Base-by-base conservation (phyloP, 2,888 invertebrate genomes). In the Anorthoa munda region DNA sequence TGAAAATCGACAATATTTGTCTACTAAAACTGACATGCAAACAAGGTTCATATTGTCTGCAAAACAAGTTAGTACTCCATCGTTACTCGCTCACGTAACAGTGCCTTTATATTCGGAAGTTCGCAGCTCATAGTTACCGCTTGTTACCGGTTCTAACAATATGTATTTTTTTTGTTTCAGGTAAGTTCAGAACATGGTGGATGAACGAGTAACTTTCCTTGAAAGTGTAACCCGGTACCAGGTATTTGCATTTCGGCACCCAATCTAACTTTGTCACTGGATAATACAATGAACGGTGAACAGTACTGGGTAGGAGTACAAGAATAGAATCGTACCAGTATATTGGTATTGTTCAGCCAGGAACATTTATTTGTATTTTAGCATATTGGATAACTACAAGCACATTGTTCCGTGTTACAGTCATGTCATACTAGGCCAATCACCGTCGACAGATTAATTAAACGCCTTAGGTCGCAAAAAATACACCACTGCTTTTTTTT, bases 121-220 rank as follows among this genome's bases (percentile, higher is more conserved):
- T 67, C 17, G 11, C 26, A n/a, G 48, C 56, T 55, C 9, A 31
- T 45, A 53, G 61, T 66, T 66, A 69, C 26, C 61, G 61, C 75
- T 75, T 53, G 63, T 81, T 70, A 78, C 17, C 59, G 48, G 75
- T 70, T 17, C 58, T 85, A 71, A 81, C 75, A 59, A 21, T 75
- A 66, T 78, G 26, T 76, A 69, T 77, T 77, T 81, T 81, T 81
- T 79, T 86, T 75, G 70, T 85, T 89, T 69, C 87, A 90, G 89
- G 89, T 90, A 90, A 89, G 90, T 88, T 87, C 26, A 53, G 48
- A 75, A 48, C 60, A 63, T 67, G 21, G n/a, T 60, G 48, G 56
- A 23, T 31, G 67, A 63, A 75, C 61, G 75, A 75, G 61, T 55
- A 70, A 72, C 69, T 84, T 64, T 65, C 26, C 23, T 50, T 48